phyloP scores from a whole-genome alignment of 2,113 vertebrate genomes.

The Alouatta palliata region DNA sequence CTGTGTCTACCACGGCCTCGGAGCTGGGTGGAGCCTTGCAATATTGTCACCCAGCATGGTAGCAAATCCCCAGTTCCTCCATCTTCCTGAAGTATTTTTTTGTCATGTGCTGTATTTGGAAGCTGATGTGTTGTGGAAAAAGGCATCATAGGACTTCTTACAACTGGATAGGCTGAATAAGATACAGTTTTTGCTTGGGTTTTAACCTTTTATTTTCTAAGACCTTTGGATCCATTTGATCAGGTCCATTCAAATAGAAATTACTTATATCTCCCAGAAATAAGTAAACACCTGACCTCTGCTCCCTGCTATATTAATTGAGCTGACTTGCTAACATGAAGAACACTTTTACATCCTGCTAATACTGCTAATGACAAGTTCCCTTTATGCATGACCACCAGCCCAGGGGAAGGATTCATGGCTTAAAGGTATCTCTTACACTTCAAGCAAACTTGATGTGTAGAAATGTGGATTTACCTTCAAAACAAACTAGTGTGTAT shows the following conservation, averaged over 20 bases:
- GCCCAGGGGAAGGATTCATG: background rate
- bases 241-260: background rate
- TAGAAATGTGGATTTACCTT: background rate
- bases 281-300: background rate
- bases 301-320: too few species aligned
- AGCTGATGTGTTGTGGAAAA: background rate
- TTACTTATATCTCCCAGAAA: background rate
- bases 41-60: background rate
- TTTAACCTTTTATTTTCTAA: background rate
- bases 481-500: background rate
- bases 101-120: conserved; percentile 3
- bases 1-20: background rate
- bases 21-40: background rate
- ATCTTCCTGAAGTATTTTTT: background rate
- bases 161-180: background rate
- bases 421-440: background rate
- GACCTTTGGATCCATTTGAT: background rate
- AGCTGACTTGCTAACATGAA: background rate
- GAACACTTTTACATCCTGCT: background rate
- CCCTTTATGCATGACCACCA: background rate
- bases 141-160: background rate
- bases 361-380: background rate
- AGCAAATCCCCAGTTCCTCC: background rate
- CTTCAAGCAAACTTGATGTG: background rate
- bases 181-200: background rate